A percentile compares a stretch with the other conserved stretches of the same genome.
Evolutionary conservation across 2,797 vertebrate species (phyloP).

Genomic region (Harpagifer antarcticus): DNA sequence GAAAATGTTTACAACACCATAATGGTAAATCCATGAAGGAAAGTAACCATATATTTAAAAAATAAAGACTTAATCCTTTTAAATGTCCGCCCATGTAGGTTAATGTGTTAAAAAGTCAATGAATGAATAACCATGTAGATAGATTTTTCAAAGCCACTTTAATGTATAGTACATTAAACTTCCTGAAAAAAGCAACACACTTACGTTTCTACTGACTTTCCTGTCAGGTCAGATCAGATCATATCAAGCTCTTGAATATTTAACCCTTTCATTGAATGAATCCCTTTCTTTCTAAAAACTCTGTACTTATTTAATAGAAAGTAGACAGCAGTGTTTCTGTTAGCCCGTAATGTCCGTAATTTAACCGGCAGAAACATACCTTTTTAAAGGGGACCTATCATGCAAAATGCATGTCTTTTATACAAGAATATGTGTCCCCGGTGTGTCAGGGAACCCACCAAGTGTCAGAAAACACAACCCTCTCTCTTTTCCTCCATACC

Average conservation of each 20-base stretch:
- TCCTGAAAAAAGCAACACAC: neutral
- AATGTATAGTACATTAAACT: slow-evolving; percentile 17
- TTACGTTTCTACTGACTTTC: slow-evolving; percentile 2
- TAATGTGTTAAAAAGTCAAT: neutral
- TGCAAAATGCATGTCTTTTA: too few relatives aligned
- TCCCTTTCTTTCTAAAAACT: neutral
- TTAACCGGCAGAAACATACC: too few relatives aligned
- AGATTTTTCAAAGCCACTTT: neutral
- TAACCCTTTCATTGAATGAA: neutral
- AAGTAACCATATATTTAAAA: slow-evolving; percentile 1
- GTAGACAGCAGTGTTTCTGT: too few relatives aligned
- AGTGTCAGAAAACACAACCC: too few relatives aligned
- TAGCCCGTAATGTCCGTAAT: too few relatives aligned
- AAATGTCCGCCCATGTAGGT: neutral
- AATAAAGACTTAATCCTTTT: slow-evolving; percentile 2
- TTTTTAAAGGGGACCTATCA: too few relatives aligned
- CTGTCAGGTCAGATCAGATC: neutral
- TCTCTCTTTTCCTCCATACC: too few relatives aligned
- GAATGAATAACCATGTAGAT: neutral
- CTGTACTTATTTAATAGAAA: neutral
- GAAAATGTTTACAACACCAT: neutral
- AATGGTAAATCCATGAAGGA: neutral
- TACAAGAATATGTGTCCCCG: too few relatives aligned
- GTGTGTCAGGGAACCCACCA: too few relatives aligned
- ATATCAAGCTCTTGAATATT: neutral